phyloP scores from a whole-genome alignment of 2,113 vertebrate species.

The Uria aalge region DNA sequence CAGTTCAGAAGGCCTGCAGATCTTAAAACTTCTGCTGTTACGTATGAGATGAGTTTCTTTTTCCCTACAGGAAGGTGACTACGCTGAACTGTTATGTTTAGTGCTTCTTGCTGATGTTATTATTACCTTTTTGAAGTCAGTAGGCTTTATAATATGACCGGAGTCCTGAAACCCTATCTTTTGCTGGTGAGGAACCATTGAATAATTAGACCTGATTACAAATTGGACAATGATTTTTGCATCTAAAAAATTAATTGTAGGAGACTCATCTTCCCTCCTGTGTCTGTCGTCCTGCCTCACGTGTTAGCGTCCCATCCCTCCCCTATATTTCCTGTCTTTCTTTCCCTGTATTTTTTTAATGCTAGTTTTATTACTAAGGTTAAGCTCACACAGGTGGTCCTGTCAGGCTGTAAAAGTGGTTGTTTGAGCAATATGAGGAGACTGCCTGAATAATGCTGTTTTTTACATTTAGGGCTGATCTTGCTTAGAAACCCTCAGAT shows the following conservation, averaged over 20 bases:
- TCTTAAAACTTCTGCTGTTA: not conserved
- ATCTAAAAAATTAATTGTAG: not conserved
- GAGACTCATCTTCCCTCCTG: not conserved
- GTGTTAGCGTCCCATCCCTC: not conserved
- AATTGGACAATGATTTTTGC: not conserved
- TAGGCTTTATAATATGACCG: not conserved
- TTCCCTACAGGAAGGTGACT: not conserved
- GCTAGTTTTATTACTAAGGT: not conserved
- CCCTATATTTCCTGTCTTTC: not conserved
- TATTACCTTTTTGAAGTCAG: not conserved
- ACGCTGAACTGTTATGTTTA: not conserved
- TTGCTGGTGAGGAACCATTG: not conserved
- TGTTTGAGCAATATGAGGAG: not conserved
- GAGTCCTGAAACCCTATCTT: not conserved
- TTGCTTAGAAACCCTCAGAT: not conserved
- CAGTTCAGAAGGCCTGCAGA: not conserved
- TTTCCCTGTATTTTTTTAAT: not conserved
- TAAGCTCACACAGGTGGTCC: conserved; percentile 23
- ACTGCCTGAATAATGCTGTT: not conserved
- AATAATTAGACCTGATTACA: not conserved
- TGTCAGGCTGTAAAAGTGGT: not conserved
- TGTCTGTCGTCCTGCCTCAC: not conserved
- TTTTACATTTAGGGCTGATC: conserved; percentile 15
- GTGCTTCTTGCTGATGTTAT: not conserved
- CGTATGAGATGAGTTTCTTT: not conserved